Evolutionary conservation across 2,797 vertebrate species (phyloP), one percentile per base, ranked within the genome.

Genomic region (Anguilla marmorata): DNA sequence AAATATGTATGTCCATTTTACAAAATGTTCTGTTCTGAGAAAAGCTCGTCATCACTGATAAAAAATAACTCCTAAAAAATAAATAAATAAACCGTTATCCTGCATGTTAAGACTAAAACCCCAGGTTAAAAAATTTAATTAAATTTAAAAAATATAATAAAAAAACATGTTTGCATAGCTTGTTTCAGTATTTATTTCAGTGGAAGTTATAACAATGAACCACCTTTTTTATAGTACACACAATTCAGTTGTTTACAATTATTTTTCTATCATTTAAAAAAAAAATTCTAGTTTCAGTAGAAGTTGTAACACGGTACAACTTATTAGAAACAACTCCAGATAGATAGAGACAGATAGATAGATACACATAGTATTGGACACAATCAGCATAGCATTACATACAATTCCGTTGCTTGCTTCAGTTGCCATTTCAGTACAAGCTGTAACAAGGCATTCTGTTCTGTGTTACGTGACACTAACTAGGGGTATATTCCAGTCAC

Each of bases 1-100:
- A 79, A 79, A 41, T 79, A 45, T 79, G 16, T 79, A 79, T 45
- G 5, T 74, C 72, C 72, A 12, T 74, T 74, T 74, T 74, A 74
- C 11, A 37, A 74, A 12, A 74, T 33, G 74, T 45, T 37, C 33
- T 45, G 14, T 19, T 45, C 74, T 41, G 74, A 79, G 33, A 45
- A 79, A 37, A 37, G 14, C 19, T 19, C 1, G 1, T 14, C 2
- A 74, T 74, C 37, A 74, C 8, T 37, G 33, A 33, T 19, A 37
- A 16, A 72, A 74, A 33, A 74, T 33, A 37, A 16, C 14, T 37
- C 33, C 33, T 14, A 37, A 19, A 37, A 27, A 72, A 6, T 1
- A 30, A 72, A 72, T 8, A 41, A 41, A 19, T 19, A 63, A 19
- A 19, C 19, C 4, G 58, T 63, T 63, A 24, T 63, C 2, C 58